Percentiles rank a stretch among this genome's conserved stretches.
Conservation (phyloP, 1,140 invertebrate species). For the Calephelis virginiensis region DNA sequence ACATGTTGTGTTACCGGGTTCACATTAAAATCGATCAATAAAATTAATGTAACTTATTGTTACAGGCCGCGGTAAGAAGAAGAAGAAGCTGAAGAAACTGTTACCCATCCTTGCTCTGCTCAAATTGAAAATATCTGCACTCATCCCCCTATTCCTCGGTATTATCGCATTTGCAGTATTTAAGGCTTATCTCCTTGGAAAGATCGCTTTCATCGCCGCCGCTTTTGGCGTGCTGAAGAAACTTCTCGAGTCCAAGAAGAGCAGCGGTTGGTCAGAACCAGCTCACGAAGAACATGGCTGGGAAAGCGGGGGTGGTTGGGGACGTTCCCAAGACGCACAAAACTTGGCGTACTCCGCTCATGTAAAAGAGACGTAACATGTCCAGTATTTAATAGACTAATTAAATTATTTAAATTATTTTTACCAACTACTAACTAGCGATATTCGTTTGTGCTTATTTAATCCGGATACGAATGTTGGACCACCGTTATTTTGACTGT, state of each 20-base stretch:
- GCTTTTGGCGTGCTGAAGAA: constrained; percentile 88
- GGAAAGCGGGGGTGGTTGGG: constrained; percentile 78
- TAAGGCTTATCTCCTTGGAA: constrained; percentile 89
- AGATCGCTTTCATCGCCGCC: constrained; percentile 88
- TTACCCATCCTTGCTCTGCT: constrained; percentile 86
- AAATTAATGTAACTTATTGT: constrained; percentile 29
- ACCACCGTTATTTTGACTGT: constrained; percentile 40
- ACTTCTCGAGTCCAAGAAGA: constrained; percentile 86
- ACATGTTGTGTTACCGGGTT: no score
- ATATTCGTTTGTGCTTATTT: constrained; percentile 33
- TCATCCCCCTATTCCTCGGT: constrained; percentile 87
- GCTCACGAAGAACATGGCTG: constrained; percentile 80
- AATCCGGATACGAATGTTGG: constrained; percentile 23
- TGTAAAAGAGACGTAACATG: constrained; percentile 55
- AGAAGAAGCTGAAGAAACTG: constrained; percentile 86
- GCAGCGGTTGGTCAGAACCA: constrained; percentile 82
- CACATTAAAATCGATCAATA: no score
- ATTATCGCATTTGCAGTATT: constrained; percentile 89
- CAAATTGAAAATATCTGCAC: constrained; percentile 87
- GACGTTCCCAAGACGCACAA: constrained; percentile 79
- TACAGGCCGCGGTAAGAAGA: constrained; percentile 84
- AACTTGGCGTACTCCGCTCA: constrained; percentile 83
- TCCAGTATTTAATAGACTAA: constrained; percentile 23
- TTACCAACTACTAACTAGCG: constrained; percentile 28
- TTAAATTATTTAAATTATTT: constrained; percentile 40